A percentile compares a stretch with the other conserved stretches of the same genome.
phyloP scores from a whole-genome alignment of 2,113 vertebrate genomes.

The Siniperca knerii region DNA sequence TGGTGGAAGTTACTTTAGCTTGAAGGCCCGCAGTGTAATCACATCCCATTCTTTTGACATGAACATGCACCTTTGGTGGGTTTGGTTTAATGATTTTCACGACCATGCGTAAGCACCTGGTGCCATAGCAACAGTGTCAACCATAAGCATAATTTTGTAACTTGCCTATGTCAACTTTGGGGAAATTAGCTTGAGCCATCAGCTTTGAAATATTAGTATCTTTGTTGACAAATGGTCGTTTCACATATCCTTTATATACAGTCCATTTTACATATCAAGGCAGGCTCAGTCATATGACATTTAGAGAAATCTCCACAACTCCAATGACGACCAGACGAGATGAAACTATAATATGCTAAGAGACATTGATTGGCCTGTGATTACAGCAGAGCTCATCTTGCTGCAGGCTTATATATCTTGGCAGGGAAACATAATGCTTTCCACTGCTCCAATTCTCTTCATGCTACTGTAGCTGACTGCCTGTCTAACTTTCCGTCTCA shows the following conservation, averaged over 20 bases:
- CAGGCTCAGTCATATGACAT: constrained; percentile 34
- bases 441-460: constrained; percentile 20
- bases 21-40: constrained; percentile 32
- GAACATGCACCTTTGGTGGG: neutral
- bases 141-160: constrained; percentile 13
- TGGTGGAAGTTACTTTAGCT: constrained; percentile 45
- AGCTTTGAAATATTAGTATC: neutral
- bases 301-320: constrained; percentile 25
- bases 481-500: constrained; percentile 20
- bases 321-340: constrained; percentile 13
- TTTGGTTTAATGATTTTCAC: constrained; percentile 20
- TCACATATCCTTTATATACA: neutral
- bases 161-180: neutral
- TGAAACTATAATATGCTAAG: constrained; percentile 39
- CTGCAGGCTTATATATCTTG: constrained; percentile 51
- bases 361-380: constrained; percentile 56
- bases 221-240: constrained; percentile 19
- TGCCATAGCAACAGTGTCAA: constrained; percentile 12
- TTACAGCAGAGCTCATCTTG: constrained; percentile 24
- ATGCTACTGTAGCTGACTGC: constrained; percentile 7
- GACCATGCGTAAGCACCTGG: neutral
- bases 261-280: constrained; percentile 23
- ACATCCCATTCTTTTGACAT: constrained; percentile 40
- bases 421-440: constrained; percentile 33
- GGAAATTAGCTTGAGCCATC: neutral